A percentile compares a stretch with the other conserved stretches of the same genome.
These are phyloP conservation scores for Chelmon rostratus DNA, from an alignment of 2,797 vertebrate genomes.

Conservation along the genomic window DNA sequence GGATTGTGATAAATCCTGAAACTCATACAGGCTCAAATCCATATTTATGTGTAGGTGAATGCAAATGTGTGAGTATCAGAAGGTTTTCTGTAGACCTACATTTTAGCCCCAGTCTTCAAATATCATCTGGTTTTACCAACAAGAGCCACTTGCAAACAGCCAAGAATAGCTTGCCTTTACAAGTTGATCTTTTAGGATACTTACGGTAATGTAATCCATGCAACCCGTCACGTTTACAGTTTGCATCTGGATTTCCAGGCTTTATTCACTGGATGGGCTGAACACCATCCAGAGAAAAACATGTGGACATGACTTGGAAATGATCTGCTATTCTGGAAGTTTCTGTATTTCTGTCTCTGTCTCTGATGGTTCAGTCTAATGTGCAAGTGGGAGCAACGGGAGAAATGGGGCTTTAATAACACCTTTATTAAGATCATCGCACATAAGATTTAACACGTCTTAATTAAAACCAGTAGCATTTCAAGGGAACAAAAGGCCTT, in stretches of 20 bases:
- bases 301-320: not conserved
- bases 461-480: conserved; percentile 9
- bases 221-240: conserved; percentile 74
- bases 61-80: not conserved
- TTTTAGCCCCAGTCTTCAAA: not conserved
- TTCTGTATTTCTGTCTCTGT: not conserved
- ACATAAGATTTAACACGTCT: not conserved
- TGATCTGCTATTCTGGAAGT: conserved; percentile 22
- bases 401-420: not conserved
- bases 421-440: not conserved
- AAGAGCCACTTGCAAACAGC: not conserved
- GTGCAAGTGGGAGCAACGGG: not conserved
- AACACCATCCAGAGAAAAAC: conserved; percentile 8
- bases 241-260: conserved; percentile 19
- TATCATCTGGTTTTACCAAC: not conserved
- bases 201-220: conserved; percentile 77
- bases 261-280: conserved; percentile 33
- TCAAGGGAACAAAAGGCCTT: not conserved
- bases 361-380: not conserved
- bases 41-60: not conserved
- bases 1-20: not conserved
- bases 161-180: rapidly evolving
- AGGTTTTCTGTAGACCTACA: not conserved
- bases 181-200: not conserved
- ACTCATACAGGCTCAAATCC: not conserved